Base-by-base conservation (phyloP, 2,797 vertebrate species). In the Mionectes olivaceus region DNA sequence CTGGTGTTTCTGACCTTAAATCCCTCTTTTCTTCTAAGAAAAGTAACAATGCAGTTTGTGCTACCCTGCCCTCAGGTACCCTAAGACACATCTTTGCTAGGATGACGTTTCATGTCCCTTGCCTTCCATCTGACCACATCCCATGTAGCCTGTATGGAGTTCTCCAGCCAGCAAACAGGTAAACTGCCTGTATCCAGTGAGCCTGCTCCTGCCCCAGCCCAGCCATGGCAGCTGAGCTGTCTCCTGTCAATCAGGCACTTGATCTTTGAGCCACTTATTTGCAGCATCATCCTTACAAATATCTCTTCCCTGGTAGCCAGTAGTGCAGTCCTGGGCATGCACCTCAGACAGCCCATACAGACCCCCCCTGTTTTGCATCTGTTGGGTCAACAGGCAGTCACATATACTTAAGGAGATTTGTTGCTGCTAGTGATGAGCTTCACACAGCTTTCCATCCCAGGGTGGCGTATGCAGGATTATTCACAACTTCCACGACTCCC, bases 401-500 rank as follows among this genome's bases (percentile, higher is more conserved):
- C 53, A 30, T 16, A 7, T 23, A 33, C 44, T 49, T 53, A 37
- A 35, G 67, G 65, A 70, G 71, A 13, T 28, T 4, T 47, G 61
- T 43, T 84, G 44, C 67, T 64, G 19, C 32, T 41, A 10, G 47
- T 4, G 52, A 9, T 30, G 84, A 94, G 32, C 60, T 77, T 55
- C 60, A 28, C 56, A 21, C 32, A 92, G 78, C 56, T 74, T 77
- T 70, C 82, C 71, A 70, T 57, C 9, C 61, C 59, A 2, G 16
- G 46, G 39, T 11, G 57, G 39, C 49, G 46, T 37, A 12, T 0
- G 3, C 24, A 25, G 63, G 70, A 10, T 84, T 84, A 63, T 53
- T 93, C 87, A 65, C 69, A 88, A 2, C 60, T 46, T 55, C 75
- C 90, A 43, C 59, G 56, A 16, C 64, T 70, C 65, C 76, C 90